These are phyloP conservation scores for Saccopteryx bilineata DNA, from an alignment of 2,113 vertebrate species.

Conservation along the genomic window DNA sequence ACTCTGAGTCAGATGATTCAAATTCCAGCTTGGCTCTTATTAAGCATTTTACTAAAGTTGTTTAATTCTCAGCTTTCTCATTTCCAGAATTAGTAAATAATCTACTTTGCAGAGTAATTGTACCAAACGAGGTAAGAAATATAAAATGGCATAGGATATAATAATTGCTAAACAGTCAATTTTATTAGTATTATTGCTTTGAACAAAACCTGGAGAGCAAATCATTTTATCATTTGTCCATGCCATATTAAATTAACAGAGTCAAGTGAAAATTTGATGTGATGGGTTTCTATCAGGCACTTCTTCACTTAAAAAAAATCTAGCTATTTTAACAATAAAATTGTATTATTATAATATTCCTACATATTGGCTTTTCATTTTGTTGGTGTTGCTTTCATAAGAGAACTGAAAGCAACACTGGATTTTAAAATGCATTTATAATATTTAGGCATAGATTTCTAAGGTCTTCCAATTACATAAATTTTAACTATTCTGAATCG, in stretches of 20 bases:
- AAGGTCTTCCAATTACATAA: not conserved
- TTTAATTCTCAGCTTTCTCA: not conserved
- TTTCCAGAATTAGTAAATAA: conserved; percentile 17
- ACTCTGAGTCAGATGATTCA: not conserved
- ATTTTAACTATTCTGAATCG: conserved; percentile 17
- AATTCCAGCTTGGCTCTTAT: conserved; percentile 35
- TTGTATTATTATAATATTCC: not conserved
- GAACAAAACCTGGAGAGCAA: conserved; percentile 35
- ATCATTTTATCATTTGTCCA: not conserved
- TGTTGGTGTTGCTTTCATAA: conserved; percentile 3
- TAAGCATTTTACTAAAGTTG: conserved; percentile 6
- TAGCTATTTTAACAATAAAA: conserved; percentile 6
- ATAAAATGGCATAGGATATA: conserved; percentile 17
- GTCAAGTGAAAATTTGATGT: not conserved
- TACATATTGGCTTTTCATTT: not conserved
- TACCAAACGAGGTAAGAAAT: not conserved
- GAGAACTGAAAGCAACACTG: conserved; percentile 8
- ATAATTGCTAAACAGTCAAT: not conserved
- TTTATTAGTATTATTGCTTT: conserved; percentile 7
- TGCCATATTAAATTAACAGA: not conserved
- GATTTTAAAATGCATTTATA: conserved; percentile 7
- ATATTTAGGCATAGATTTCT: conserved; percentile 27
- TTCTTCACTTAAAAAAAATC: not conserved
- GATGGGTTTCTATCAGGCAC: not conserved
- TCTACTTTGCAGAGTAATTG: not conserved